Percentiles rank a stretch among this genome's conserved stretches.
Conservation (phyloP, 2,797 vertebrate genomes). For the Podarcis lilfordi region DNA sequence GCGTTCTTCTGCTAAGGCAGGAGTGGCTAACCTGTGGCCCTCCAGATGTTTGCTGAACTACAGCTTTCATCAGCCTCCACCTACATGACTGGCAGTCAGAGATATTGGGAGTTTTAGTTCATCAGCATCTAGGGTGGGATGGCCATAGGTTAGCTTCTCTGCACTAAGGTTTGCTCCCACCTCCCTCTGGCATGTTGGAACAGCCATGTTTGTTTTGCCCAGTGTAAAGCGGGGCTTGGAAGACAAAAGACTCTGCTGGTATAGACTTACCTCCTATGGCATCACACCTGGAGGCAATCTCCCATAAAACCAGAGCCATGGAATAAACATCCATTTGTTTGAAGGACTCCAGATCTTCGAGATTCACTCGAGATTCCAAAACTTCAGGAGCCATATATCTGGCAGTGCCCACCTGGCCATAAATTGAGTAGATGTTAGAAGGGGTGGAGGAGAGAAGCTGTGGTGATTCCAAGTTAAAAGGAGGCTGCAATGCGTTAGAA, state of each 20-base stretch:
- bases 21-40: neutral
- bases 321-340: conserved; percentile 95
- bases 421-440: conserved; percentile 36
- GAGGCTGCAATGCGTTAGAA: neutral
- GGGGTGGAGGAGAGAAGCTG: neutral
- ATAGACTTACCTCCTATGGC: conserved; percentile 83
- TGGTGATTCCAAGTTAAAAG: neutral
- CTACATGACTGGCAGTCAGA: neutral
- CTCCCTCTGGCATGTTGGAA: neutral
- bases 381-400: conserved; percentile 94
- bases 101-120: neutral
- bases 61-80: neutral
- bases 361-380: conserved; percentile 90
- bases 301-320: conserved; percentile 90
- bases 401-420: conserved; percentile 86
- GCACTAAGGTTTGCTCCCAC: too few relatives aligned
- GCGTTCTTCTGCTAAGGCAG: neutral
- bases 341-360: conserved; percentile 91
- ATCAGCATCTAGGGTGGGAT: neutral
- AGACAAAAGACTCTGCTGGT: rapidly evolving
- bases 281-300: conserved; percentile 88
- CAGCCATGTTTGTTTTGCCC: neutral
- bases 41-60: neutral
- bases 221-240: neutral
- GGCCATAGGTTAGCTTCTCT: too few relatives aligned